Base-by-base conservation (phyloP, 2,888 invertebrate genomes). In the Agapostemon virescens region DNA sequence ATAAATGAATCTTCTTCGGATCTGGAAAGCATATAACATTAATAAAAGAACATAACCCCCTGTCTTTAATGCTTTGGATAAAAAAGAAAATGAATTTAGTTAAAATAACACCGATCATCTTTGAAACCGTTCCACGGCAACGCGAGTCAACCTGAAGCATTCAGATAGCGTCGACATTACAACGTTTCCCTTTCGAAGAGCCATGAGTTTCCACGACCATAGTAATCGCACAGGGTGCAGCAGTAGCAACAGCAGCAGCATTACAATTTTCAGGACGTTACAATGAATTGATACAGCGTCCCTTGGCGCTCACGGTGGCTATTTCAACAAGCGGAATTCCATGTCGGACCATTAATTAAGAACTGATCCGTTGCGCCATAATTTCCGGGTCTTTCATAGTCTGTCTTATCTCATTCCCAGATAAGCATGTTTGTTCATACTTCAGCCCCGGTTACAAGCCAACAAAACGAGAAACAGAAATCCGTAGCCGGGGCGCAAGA, bases 311-410 rank as follows among this genome's bases (percentile, higher is more conserved):
- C 33, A 33, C 61, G 33, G 30, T 61, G 30, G 30, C 33, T 20
- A 30, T 20, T 20, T 33, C 30, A 61, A 33, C 61, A 61, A 61
- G 61, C 33, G 20, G 33, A 33, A 33, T 33, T 33, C 61, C 61
- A 33, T 61, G 61, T 61, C 61, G 4, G 33, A 61, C 61, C 33
- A 61, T 61, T 33, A 61, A 36, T 63, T 63, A 63, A 63, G 33
- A 36, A 63, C 63, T n/a, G 33, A 63, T 63, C 63, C 36, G 63
- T 63, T 20, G 63, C 63, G 36, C 63, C 63, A 63, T 63, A 63
- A 63, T 63, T 63, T 63, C 63, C 63, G 63, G 63, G 33, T 63
- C 33, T 36, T 63, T 33, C 63, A 36, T 36, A 36, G 36, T 63
- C 63, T 33, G 63, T 20, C 63, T 63, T 63, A 63, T 63, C 63